These are phyloP conservation scores for Eidolon dupreanum DNA, from an alignment of 2,797 vertebrate genomes.

Conservation along the genomic window DNA sequence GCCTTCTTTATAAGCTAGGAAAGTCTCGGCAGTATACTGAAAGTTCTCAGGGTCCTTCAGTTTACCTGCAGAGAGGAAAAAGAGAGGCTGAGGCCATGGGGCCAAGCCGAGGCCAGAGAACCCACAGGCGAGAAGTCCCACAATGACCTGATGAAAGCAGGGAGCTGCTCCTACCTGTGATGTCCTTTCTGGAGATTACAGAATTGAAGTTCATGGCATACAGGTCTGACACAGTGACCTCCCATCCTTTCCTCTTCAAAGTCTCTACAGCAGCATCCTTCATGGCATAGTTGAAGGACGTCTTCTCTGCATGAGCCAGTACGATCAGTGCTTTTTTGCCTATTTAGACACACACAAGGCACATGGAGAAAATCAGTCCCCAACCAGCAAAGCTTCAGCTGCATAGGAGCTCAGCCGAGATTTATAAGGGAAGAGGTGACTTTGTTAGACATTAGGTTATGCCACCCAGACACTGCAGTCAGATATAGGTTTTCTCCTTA, in stretches of 20 bases:
- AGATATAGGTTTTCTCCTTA: not conserved
- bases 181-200: slow-evolving; percentile 86
- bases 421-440: not conserved
- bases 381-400: not conserved
- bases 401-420: not conserved
- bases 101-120: not conserved
- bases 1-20: slow-evolving; percentile 86
- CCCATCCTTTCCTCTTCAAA: slow-evolving; percentile 84
- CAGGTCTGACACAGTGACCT: slow-evolving; percentile 89
- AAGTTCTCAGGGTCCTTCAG: slow-evolving; percentile 85
- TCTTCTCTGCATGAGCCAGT: slow-evolving; percentile 87
- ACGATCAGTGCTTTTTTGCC: slow-evolving; percentile 86
- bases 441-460: not conserved
- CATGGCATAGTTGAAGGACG: slow-evolving; percentile 89
- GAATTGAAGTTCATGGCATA: slow-evolving; percentile 90
- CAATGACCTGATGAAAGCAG: not conserved
- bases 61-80: slow-evolving; percentile 76
- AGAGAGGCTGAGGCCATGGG: not conserved
- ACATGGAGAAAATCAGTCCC: not conserved
- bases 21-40: slow-evolving; percentile 83
- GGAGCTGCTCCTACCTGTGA: slow-evolving; percentile 82
- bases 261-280: slow-evolving; percentile 85
- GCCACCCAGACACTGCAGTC: not conserved
- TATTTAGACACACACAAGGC: not conserved
- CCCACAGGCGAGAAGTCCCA: not conserved